Conservation (phyloP, 2,113 vertebrate genomes). For the Neolamprologus kungweensis region DNA sequence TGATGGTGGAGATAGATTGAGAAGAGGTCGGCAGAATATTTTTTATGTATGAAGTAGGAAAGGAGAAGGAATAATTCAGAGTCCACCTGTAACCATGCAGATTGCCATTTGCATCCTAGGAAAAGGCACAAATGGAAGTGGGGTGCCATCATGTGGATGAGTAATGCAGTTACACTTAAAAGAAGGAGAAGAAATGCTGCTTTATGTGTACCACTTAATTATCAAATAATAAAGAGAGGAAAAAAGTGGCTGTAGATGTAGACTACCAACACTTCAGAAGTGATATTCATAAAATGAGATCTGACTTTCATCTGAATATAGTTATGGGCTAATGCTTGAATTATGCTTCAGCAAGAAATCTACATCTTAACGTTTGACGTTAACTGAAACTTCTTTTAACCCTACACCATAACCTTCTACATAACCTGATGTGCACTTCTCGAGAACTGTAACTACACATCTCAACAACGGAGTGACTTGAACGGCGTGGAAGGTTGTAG, state of each 20-base stretch:
- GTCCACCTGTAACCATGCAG: slow-evolving; percentile 5
- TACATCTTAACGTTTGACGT: rapidly evolving
- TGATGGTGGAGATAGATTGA: not conserved
- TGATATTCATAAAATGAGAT: not conserved
- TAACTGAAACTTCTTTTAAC: not conserved
- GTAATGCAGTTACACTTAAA: not conserved
- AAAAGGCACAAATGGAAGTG: not conserved
- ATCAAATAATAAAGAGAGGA: not conserved
- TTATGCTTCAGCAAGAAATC: not conserved
- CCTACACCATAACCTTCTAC: not conserved
- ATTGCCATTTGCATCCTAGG: not conserved
- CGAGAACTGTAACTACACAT: not conserved
- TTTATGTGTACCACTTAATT: not conserved
- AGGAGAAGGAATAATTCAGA: not conserved
- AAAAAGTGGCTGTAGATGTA: not conserved
- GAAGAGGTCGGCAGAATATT: not conserved
- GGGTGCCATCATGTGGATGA: slow-evolving; percentile 51
- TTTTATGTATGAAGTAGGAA: not conserved
- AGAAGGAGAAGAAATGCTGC: not conserved
- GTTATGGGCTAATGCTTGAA: not conserved
- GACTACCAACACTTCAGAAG: not conserved
- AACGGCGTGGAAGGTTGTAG: not conserved
- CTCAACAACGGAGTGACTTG: not conserved
- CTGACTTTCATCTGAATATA: not conserved
- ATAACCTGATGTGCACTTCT: not conserved